Evolutionary conservation across 2,113 vertebrate species (phyloP).

Genomic region (Colius striatus): DNA sequence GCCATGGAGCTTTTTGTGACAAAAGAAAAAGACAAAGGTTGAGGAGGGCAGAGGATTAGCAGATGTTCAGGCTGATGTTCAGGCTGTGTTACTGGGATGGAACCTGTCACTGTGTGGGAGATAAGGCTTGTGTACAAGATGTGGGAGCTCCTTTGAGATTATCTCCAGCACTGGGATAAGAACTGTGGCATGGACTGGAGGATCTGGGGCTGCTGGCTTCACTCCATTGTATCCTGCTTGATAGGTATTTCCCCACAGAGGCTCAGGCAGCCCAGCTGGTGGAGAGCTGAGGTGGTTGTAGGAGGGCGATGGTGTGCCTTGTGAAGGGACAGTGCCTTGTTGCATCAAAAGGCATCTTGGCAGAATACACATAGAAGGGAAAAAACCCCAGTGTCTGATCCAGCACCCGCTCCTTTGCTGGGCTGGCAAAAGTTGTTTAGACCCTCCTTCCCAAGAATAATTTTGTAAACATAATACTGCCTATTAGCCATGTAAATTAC

Average conservation of each 20-base stretch:
- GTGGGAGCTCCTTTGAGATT: not conserved
- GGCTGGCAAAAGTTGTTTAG: conserved; percentile 12
- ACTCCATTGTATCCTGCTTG: not conserved
- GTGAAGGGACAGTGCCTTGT: rapidly evolving
- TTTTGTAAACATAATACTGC: conserved; percentile 54
- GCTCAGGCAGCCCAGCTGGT: not conserved
- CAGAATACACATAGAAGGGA: not conserved
- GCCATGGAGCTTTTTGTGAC: not conserved
- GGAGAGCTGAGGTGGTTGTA: not conserved
- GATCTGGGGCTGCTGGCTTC: not conserved
- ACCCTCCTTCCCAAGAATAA: not conserved
- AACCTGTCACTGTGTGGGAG: not conserved
- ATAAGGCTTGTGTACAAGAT: not conserved
- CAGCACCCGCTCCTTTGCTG: not conserved
- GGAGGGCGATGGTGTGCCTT: not conserved
- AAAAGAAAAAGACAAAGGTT: not conserved
- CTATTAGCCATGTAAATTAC: conserved; percentile 58
- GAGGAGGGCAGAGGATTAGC: not conserved
- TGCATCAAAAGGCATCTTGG: not conserved
- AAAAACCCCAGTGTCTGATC: not conserved
- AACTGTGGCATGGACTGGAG: not conserved
- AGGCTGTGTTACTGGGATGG: not conserved
- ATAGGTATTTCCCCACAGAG: not conserved
- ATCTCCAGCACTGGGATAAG: not conserved
- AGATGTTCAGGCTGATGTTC: not conserved